Base-by-base conservation (phyloP, 2,888 invertebrate genomes). In the Leptinotarsa peninsularis region DNA sequence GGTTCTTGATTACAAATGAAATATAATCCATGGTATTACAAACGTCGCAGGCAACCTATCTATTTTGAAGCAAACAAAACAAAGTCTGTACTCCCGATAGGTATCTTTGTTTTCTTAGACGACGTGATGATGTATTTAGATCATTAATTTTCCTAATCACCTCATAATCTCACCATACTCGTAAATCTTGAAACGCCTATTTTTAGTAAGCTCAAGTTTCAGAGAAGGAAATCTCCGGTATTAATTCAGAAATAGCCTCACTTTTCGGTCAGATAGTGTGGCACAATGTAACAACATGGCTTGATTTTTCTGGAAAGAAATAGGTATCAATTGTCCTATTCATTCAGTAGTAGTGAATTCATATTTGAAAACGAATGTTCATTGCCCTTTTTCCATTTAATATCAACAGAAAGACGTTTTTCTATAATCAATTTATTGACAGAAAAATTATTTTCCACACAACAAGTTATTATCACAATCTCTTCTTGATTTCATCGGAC, bases 111-210 rank as follows among this genome's bases (percentile, higher is more conserved):
- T 63, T 63, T 15, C 33, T 23, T 27, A 63, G 63, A 43, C 18
- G 33, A 63, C 43, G 18, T 17, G n/a, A 10, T 63, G 63, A 43
- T 43, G 43, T 63, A 63, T 63, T 33, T n/a, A 43, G 63, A 33
- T 14, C 43, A 63, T 63, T 63, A 63, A 33, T 63, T 43, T 63
- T 43, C 43, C 63, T 15, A 63, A 63, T 33, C 63, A 33, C 63
- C 63, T 33, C 43, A 33, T 63, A 63, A 63, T 63, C 63, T 33
- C 18, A 7, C 10, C 14, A 63, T 43, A 43, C 43, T 43, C 43
- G 15, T 58, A 23, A 58, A 33, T 63, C 63, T 33, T 43, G 27
- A 43, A 33, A 15, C 14, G 63, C 17, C 33, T 63, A 63, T 63
- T 63, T 63, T 63, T 63, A 63, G 27, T 33, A 4, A 43, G 27